Conservation (phyloP, 2,113 vertebrate species). For the Proterorhinus semilunaris region DNA sequence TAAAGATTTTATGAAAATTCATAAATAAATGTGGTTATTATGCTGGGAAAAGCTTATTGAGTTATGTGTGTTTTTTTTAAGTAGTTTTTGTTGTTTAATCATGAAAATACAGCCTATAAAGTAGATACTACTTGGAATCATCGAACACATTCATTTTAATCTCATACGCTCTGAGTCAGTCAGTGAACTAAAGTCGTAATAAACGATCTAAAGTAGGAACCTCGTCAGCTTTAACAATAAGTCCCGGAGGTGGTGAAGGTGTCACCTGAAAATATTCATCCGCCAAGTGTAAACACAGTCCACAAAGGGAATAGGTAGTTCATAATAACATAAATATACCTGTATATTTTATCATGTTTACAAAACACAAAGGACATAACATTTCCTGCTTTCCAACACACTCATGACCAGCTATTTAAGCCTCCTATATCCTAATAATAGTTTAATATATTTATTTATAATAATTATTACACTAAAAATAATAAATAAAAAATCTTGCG, state of each 20-base stretch:
- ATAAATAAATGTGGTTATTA: neutral
- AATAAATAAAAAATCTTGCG: no score
- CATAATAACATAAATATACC: neutral
- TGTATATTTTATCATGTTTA: neutral
- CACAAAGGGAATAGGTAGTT: slow-evolving; percentile 7
- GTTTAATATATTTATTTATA: no score
- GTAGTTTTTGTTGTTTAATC: no score
- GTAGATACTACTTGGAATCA: no score
- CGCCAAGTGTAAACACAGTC: slow-evolving; percentile 74
- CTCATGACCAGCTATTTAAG: no score
- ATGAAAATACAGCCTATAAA: no score
- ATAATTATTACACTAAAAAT: no score
- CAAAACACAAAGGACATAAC: no score
- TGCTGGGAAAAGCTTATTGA: neutral
- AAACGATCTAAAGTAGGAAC: slow-evolving; percentile 43
- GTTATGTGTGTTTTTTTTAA: neutral
- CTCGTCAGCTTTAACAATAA: slow-evolving; percentile 72
- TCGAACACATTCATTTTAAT: no score
- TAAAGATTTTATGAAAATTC: neutral
- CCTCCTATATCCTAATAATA: no score
- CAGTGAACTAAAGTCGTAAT: slow-evolving; percentile 6
- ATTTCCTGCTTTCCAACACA: no score
- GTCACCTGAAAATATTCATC: slow-evolving; percentile 78
- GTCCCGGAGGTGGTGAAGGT: slow-evolving; percentile 68
- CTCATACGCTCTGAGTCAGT: neutral